These are phyloP conservation scores for Unio pictorum DNA, from an alignment of 2,888 invertebrate species.

Conservation along the genomic window DNA sequence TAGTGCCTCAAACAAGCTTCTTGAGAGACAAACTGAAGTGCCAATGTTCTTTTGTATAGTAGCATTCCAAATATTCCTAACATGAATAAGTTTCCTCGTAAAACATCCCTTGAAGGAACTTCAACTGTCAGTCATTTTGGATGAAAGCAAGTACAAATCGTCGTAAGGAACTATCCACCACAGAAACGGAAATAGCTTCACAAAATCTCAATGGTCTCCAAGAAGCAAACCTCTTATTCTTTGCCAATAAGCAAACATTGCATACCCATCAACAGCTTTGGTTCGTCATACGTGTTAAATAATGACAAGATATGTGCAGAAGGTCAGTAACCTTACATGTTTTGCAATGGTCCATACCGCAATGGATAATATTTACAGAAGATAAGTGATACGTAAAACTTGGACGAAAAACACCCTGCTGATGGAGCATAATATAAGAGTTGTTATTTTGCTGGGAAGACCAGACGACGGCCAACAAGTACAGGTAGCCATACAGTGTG, in stretches of 20 bases:
- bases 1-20: conserved; percentile 7
- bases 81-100: background rate
- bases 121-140: no score
- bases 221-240: no score
- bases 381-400: conserved; percentile 40
- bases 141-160: background rate
- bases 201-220: no score
- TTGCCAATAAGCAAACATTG: no score
- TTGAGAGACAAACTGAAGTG: conserved; percentile 8
- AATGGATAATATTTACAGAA: conserved; percentile 31
- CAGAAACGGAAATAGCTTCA: no score
- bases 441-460: conserved; percentile 43
- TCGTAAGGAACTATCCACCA: background rate
- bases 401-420: conserved; percentile 39
- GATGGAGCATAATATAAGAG: conserved; percentile 21
- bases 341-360: conserved; percentile 45
- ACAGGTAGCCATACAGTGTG: conserved; percentile 38
- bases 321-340: conserved; percentile 19
- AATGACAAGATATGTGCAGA: conserved; percentile 31
- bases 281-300: conserved; percentile 37
- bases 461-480: conserved; percentile 14
- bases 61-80: conserved; percentile 9
- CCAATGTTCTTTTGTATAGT: conserved; percentile 11
- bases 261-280: conserved; percentile 42
- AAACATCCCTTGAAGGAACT: no score